Evolutionary conservation across 2,113 vertebrate species (phyloP).

Genomic region (Gnathonemus longibarbis): DNA sequence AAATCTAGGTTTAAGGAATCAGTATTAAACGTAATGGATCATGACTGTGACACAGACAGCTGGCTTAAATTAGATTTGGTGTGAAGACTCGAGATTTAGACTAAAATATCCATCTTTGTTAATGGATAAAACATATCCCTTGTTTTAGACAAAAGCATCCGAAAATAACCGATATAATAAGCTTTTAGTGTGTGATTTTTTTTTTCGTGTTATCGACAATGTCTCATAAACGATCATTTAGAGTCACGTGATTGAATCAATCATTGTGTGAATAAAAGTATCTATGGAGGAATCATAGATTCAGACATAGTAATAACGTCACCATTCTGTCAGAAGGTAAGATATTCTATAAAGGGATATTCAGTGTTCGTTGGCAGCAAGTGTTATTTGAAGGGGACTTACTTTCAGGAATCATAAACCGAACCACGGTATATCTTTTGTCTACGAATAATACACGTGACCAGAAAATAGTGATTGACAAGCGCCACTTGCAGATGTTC

Average conservation of each 20-base stretch:
- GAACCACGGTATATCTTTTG: background rate
- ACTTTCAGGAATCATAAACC: background rate
- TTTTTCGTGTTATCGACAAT: background rate
- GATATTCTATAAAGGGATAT: background rate
- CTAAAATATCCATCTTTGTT: background rate
- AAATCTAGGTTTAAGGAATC: background rate
- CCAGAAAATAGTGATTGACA: background rate
- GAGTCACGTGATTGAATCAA: background rate
- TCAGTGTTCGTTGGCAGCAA: background rate
- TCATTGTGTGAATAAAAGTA: background rate
- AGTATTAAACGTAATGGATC: background rate
- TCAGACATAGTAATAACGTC: background rate
- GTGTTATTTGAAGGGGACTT: background rate
- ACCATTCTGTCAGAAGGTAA: background rate
- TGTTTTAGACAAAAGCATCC: background rate
- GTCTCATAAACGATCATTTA: background rate
- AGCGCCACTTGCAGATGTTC: background rate
- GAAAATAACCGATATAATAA: background rate
- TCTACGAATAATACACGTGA: background rate
- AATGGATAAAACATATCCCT: background rate
- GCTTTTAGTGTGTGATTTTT: background rate
- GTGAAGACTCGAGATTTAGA: background rate
- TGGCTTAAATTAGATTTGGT: background rate
- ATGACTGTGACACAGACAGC: background rate
- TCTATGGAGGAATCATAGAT: background rate